phyloP scores from a whole-genome alignment of 2,113 vertebrate genomes.

The Proteles cristata region DNA sequence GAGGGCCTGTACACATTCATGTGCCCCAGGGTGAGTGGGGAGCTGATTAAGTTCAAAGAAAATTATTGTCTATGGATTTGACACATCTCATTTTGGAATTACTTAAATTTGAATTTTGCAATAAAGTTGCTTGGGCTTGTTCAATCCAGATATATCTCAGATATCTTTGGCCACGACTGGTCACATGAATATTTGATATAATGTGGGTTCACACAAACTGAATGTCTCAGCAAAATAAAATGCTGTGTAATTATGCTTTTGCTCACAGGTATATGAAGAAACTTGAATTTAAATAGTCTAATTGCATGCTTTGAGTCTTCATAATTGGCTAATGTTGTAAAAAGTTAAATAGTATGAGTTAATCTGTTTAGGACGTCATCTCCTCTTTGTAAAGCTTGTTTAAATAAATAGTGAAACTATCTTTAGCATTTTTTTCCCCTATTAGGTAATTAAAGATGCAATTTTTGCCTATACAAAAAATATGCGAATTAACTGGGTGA shows the following conservation, averaged over 20 bases:
- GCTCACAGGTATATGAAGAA: neutral
- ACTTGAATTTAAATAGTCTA: neutral
- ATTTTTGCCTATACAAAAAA: constrained; percentile 88
- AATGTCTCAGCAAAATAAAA: neutral
- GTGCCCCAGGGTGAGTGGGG: neutral
- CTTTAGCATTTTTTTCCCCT: neutral
- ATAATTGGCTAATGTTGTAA: neutral
- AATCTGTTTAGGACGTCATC: neutral
- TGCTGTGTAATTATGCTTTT: neutral
- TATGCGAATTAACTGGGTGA: constrained; percentile 90
- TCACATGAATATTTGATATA: neutral
- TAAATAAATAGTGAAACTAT: neutral
- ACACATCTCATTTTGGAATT: neutral
- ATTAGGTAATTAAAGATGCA: constrained; percentile 90
- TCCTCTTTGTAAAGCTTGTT: neutral
- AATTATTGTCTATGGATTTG: neutral
- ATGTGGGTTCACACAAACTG: neutral
- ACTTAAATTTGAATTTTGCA: constrained; percentile 21
- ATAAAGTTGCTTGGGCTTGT: neutral
- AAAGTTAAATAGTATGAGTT: neutral
- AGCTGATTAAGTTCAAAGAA: neutral
- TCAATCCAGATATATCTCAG: neutral
- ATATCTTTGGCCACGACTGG: neutral
- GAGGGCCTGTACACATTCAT: neutral
- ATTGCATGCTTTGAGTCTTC: neutral